Evolutionary conservation across 2,113 vertebrate species (phyloP).

Genomic region (Climacteris rufus): DNA sequence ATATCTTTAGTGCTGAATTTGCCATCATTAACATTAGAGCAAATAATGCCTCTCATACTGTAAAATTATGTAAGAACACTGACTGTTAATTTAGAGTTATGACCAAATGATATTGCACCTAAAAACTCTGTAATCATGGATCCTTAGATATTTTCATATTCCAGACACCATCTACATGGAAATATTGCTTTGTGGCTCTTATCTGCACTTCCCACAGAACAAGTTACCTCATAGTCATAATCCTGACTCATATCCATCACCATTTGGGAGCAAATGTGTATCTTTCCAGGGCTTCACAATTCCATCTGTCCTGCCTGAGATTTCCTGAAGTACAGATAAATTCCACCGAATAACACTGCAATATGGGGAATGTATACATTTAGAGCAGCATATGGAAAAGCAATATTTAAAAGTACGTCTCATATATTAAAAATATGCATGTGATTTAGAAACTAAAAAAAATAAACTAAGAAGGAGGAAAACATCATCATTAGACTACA

Average conservation of each 20-base stretch:
- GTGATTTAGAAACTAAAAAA: background rate
- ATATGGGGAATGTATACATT: background rate
- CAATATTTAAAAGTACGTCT: background rate
- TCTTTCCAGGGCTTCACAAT: background rate
- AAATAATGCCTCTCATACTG: background rate
- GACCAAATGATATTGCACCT: background rate
- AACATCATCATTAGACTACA: background rate
- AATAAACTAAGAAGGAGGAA: background rate
- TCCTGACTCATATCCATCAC: background rate
- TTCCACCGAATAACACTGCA: background rate
- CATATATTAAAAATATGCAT: background rate
- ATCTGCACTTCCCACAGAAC: background rate
- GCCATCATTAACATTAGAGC: background rate
- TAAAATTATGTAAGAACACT: background rate
- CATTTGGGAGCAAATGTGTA: background rate
- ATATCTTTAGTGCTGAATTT: background rate
- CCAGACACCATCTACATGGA: background rate
- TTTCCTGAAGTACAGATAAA: background rate
- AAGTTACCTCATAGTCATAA: background rate
- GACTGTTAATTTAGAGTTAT: background rate
- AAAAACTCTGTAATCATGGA: background rate
- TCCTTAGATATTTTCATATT: background rate
- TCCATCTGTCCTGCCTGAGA: background rate
- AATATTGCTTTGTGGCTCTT: background rate
- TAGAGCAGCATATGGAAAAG: conserved; percentile 18